phyloP scores from a whole-genome alignment of 2,797 vertebrate genomes.

The Liasis olivaceus region DNA sequence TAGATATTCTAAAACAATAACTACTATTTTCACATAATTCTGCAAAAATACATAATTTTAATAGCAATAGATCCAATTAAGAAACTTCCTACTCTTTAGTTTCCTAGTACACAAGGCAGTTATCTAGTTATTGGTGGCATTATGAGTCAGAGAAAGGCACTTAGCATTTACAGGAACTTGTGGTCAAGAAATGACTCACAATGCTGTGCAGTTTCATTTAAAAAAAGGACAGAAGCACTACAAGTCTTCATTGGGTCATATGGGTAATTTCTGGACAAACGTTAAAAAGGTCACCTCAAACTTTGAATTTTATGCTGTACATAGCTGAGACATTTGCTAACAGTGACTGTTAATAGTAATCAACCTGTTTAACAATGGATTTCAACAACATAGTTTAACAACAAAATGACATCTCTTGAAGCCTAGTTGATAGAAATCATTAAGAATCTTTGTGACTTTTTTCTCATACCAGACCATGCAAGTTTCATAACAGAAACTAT shows the following conservation, averaged over 20 bases:
- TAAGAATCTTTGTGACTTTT: not conserved
- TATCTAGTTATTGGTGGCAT: not conserved
- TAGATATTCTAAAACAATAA: not conserved
- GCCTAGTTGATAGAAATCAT: not conserved
- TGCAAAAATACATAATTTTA: not conserved
- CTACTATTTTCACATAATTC: not conserved
- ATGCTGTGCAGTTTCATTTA: not conserved
- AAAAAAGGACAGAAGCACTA: not conserved
- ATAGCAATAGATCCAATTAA: not conserved
- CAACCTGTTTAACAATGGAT: not conserved
- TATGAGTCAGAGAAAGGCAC: constrained; percentile 5
- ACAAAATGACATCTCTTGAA: not conserved
- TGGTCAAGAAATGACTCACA: constrained; percentile 30
- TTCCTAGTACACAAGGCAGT: not conserved
- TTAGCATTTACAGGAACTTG: constrained; percentile 4
- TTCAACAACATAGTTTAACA: not conserved
- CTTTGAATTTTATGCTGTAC: not conserved
- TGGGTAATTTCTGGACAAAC: not conserved
- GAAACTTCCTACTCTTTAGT: not conserved
- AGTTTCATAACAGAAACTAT: not conserved
- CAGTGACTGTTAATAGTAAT: not conserved
- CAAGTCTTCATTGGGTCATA: not conserved
- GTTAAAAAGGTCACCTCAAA: not conserved
- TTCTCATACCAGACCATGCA: not conserved
- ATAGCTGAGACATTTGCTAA: not conserved